Percentiles rank a stretch among this genome's conserved stretches.
Conservation (phyloP, 2,888 invertebrate genomes). For the Melanostoma scalare region DNA sequence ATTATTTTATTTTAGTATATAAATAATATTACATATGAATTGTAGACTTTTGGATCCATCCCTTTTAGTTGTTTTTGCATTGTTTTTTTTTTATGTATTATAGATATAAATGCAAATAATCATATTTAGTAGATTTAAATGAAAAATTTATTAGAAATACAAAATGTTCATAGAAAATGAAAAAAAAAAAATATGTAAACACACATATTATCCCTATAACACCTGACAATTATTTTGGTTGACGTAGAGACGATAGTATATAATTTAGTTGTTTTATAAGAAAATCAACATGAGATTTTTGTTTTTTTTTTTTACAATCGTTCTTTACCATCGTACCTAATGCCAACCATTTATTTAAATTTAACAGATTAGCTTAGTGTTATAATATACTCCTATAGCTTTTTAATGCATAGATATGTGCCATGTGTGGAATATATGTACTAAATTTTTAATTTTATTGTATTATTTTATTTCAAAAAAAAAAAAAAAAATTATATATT, state of each 20-base stretch:
- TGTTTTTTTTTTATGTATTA: slow-evolving; percentile 4
- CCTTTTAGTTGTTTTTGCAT: slow-evolving; percentile 13
- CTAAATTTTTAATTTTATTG: slow-evolving; percentile 20
- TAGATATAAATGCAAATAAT: slow-evolving; percentile 29
- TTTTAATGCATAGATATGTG: slow-evolving; percentile 57
- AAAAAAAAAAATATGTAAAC: slow-evolving; percentile 25
- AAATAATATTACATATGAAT: slow-evolving; percentile 68
- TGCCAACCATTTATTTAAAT: slow-evolving; percentile 8
- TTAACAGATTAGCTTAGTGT: slow-evolving; percentile 19
- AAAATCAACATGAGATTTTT: slow-evolving; percentile 2
- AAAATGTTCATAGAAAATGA: slow-evolving; percentile 48
- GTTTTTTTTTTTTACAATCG: slow-evolving; percentile 4
- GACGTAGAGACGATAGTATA: slow-evolving; percentile 13
- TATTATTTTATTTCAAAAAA: slow-evolving; percentile 10
- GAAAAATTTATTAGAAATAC: slow-evolving; percentile 59
- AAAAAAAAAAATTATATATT: slow-evolving; percentile 21
- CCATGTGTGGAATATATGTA: slow-evolving; percentile 36
- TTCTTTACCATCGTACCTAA: slow-evolving; percentile 8
- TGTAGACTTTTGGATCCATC: slow-evolving; percentile 55
- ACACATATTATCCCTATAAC: slow-evolving; percentile 47
- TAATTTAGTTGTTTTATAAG: slow-evolving; percentile 10
- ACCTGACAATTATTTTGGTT: slow-evolving; percentile 41
- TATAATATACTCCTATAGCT: slow-evolving; percentile 45
- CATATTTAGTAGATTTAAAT: slow-evolving; percentile 24
- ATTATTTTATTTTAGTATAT: slow-evolving; percentile 57